Conservation (phyloP, 2,113 vertebrate genomes). For the Paracanthobrama guichenoti region DNA sequence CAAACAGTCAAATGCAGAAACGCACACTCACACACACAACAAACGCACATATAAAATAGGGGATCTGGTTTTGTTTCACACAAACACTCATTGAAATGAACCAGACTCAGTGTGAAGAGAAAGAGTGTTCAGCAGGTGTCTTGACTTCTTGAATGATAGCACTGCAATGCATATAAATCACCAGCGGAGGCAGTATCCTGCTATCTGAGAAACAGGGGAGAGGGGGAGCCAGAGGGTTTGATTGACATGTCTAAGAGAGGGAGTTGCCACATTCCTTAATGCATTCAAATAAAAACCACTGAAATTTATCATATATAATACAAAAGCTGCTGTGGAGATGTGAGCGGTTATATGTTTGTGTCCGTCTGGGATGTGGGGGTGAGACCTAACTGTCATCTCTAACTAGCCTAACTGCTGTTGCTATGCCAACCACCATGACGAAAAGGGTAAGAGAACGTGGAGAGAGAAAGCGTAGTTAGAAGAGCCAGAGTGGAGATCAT, state of each 20-base stretch:
- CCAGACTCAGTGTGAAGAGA: conserved; percentile 59
- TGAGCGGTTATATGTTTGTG: not conserved
- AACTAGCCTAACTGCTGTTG: conserved; percentile 54
- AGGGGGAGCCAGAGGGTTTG: conserved; percentile 46
- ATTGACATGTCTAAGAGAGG: conserved; percentile 33
- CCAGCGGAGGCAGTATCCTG: conserved; percentile 59
- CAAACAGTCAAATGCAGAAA: conserved; percentile 70
- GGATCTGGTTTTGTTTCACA: conserved; percentile 61
- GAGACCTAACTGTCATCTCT: conserved; percentile 33
- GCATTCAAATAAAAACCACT: not conserved
- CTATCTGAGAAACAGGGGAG: not conserved
- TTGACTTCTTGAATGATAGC: conserved; percentile 27
- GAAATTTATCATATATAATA: not conserved
- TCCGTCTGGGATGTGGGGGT: not conserved
- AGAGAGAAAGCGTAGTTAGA: conserved; percentile 38
- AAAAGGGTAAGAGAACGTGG: conserved; percentile 33
- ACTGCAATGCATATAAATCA: conserved; percentile 38
- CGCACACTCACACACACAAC: conserved; percentile 70
- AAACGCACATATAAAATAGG: conserved; percentile 66
- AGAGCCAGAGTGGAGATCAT: conserved; percentile 34
- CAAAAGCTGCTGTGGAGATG: no score
- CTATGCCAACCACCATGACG: conserved; percentile 53
- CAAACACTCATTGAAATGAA: conserved; percentile 66
- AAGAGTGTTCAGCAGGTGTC: conserved; percentile 30
- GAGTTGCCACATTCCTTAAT: conserved; percentile 13